Evolutionary conservation across 2,113 vertebrate genomes (phyloP).

Genomic region (Hystrix cristata): DNA sequence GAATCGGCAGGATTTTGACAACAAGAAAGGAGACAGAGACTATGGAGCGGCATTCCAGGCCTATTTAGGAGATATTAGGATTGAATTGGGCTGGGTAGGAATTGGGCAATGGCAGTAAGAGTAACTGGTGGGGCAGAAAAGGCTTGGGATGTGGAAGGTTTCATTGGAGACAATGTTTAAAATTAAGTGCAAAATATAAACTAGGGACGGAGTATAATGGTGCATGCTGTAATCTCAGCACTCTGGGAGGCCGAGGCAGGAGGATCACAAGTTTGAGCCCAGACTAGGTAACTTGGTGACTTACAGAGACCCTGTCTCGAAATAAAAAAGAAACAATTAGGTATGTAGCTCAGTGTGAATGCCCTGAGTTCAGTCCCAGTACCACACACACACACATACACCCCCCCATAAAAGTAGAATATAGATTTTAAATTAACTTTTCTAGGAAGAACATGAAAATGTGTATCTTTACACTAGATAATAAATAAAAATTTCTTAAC

Average conservation of each 20-base stretch:
- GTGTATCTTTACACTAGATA: constrained; percentile 10
- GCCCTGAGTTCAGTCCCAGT: background rate
- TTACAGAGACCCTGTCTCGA: background rate
- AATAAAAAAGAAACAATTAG: background rate
- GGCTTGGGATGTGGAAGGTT: background rate
- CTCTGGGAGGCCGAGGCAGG: background rate
- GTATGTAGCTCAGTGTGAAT: background rate
- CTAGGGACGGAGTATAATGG: background rate
- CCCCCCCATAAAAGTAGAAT: background rate
- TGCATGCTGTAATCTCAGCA: background rate
- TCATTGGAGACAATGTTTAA: background rate
- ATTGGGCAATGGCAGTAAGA: background rate
- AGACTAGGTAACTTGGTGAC: background rate
- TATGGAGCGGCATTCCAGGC: background rate
- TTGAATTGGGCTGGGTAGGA: background rate
- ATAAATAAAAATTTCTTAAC: constrained; percentile 17
- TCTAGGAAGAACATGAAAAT: constrained; percentile 48
- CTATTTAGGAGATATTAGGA: background rate
- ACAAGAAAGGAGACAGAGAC: background rate
- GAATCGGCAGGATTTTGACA: background rate
- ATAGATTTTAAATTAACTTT: constrained; percentile 49
- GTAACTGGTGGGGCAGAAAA: background rate
- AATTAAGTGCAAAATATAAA: background rate
- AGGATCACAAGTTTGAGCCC: background rate
- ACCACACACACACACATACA: background rate